Evolutionary conservation across 2,797 vertebrate genomes (phyloP).

Genomic region (Ambastaia sidthimunki): DNA sequence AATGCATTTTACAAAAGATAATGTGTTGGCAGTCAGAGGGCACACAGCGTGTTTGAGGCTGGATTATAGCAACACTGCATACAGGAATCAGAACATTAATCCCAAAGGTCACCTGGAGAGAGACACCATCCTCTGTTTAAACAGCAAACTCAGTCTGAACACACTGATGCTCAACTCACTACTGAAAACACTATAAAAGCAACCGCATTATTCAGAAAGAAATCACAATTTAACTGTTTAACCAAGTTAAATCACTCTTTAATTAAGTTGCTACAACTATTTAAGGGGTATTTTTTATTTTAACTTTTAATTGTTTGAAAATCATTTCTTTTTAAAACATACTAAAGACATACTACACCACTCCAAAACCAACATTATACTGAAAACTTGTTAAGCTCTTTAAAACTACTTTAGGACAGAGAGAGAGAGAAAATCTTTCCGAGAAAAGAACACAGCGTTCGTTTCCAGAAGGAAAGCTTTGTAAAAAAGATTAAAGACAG

Average conservation of each 20-base stretch:
- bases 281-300: no score
- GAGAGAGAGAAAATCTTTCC: constrained; percentile 25
- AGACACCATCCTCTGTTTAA: constrained; percentile 11
- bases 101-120: constrained; percentile 41
- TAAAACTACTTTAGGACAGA: not conserved
- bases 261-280: no score
- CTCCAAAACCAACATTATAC: no score
- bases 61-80: constrained; percentile 44
- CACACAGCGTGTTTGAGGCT: constrained; percentile 37
- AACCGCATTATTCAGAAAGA: no score
- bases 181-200: not conserved
- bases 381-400: not conserved
- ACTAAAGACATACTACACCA: no score
- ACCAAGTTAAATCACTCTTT: no score
- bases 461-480: not conserved
- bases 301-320: no score
- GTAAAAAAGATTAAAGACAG: not conserved
- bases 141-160: not conserved
- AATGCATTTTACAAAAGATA: constrained; percentile 15
- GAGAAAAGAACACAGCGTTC: constrained; percentile 16
- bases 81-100: constrained; percentile 36
- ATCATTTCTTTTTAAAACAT: no score
- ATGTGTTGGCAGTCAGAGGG: not conserved
- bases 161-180: not conserved
- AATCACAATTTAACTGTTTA: no score